Base-by-base conservation (phyloP, 2,797 vertebrate species). In the Aeoliscus strigatus region DNA sequence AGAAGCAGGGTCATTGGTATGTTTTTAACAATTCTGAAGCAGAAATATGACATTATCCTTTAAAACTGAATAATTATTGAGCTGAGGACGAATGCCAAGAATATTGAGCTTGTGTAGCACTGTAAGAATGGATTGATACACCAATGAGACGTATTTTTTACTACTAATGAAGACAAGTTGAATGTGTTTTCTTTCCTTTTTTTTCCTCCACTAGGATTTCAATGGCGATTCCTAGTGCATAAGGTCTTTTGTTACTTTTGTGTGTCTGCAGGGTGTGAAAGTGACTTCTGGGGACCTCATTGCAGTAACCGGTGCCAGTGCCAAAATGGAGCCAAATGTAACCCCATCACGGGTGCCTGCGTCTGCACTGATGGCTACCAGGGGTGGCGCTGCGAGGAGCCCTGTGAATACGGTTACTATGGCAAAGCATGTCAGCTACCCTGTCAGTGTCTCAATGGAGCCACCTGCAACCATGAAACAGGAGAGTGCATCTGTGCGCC, bases 241-340 rank as follows among this genome's bases (percentile, higher is more conserved):
- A n/a, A n/a, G n/a, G n/a, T n/a, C n/a, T n/a, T 52, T 39, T 66
- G 35, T 67, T 59, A 45, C 28, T 31, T 17, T 28, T 51, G 25
- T 71, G 28, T 79, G 49, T 56, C 80, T 64, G 25, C 89, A 98
- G 96, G 96, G 40, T 99, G 96, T 3, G 93, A 98, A 71, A 94
- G 92, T 6, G 94, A 96, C 70, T 92, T 89, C 86, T 99, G 96
- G 96, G 96, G 96, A 0, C 94, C 96, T 5, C 96, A 99, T 49
- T 99, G 96, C 89, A 98, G 94, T 79, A 99, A 93, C 78, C 91
- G 93, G 1, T 99, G 96, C 82, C 96, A 99, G 65, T 98, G 96
- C 61, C 94, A 92, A 79, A 98, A 99, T 1, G 93, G 85, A n/a
- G 96, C 94, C 6, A 90, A 94, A 70, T 99, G 96, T 79, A 99